These are phyloP conservation scores for Leuciscus waleckii DNA, from an alignment of 2,797 vertebrate genomes.

Conservation along the genomic window DNA sequence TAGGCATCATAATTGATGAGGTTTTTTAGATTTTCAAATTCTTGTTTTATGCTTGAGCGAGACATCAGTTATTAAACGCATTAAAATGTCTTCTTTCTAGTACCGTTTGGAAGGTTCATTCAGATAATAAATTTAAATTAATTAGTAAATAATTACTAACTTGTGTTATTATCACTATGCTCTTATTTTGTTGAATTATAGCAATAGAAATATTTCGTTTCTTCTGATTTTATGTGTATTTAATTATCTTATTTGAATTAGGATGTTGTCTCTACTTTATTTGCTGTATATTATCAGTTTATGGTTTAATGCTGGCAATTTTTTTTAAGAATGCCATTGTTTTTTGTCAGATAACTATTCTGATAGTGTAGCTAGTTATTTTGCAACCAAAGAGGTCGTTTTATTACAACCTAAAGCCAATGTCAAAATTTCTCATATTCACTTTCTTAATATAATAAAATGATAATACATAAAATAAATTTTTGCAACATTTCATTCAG, in stretches of 20 bases:
- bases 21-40: neutral
- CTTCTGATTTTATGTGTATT: too few species aligned
- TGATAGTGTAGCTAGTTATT: neutral
- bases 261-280: too few species aligned
- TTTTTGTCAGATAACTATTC: too few species aligned
- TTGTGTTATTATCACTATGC: neutral
- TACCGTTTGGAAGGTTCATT: neutral
- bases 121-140: neutral
- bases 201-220: neutral
- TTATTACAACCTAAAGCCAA: neutral
- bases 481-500: neutral
- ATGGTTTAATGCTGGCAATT: too few species aligned
- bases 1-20: neutral
- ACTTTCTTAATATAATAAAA: neutral
- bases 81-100: neutral
- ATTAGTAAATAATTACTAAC: neutral
- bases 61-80: neutral
- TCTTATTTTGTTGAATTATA: neutral
- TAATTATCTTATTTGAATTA: too few species aligned
- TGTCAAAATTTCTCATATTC: neutral
- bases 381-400: neutral
- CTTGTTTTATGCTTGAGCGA: neutral
- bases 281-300: too few species aligned
- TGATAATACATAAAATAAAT: too few species aligned
- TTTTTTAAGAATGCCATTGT: too few species aligned